Evolutionary conservation across 2,888 invertebrate species (phyloP), one percentile per base, ranked within the genome.

Genomic region (Perdita meconis): DNA sequence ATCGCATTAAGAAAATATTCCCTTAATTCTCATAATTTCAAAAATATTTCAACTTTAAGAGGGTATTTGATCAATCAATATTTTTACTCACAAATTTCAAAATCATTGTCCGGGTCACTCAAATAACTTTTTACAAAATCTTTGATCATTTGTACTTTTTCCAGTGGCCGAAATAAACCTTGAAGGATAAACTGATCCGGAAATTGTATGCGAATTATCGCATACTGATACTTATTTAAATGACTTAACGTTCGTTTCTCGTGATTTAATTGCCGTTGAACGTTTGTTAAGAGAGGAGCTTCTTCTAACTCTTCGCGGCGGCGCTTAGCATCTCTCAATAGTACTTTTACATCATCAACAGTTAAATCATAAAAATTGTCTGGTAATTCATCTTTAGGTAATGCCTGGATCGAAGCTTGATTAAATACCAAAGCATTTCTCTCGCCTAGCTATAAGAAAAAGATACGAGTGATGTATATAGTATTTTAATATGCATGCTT

Each of bases 311-410:
- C 94, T 36, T 94, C 91, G 2, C 95, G 92, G 47, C 94, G 93
- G 87, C 95, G 94, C 88, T 95, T 96, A 38, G 97, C 93, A 88
- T 97, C 97, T 64, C 95, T 94, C 68, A 97, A 94, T 70, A 98
- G 93, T 89, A 94, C 94, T 87, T 95, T 95, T 0, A 97, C 95
- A 93, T 98, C 98, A 70, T 95, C 95, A 51, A 97, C 94, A 0
- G 97, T 97, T 50, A 98, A 92, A 78, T 98, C 97, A 91, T 96
- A 98, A 92, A 98, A 98, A 60, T 96, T 96, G 92, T 98, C 98
- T 0, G 96, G 96, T 42, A 96, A 92, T 68, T 97, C 96, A 61
- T 96, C 95, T 81, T 95, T 94, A 36, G 94, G 94, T 67, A 93
- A 89, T 63, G 94, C 93, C 83, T 90, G 87, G 13, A 92, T 90